Evolutionary conservation across 2,797 vertebrate genomes (phyloP), one percentile per base, ranked within the genome.

Genomic region (Adelosebastes latens): DNA sequence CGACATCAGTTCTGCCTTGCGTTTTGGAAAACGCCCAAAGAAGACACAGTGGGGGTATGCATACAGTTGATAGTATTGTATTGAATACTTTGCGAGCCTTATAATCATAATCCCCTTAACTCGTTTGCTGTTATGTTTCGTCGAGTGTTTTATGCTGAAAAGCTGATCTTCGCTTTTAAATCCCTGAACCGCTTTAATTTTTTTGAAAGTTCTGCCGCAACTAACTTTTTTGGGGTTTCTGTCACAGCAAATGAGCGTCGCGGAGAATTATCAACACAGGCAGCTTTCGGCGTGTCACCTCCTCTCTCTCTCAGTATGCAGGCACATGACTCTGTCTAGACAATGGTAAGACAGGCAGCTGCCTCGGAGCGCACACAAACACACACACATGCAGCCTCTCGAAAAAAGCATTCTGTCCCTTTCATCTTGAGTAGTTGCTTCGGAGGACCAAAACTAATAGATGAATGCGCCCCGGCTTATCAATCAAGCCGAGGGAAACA

Each of bases 281-380:
- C 90, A 87, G 89, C 85, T 88, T 85, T 85, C 73, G 59, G 73
- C 72, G 1, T 85, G 88, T 89, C 91, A 81, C 87, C 89, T 85
- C 82, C 84, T 75, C 80, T 88, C 86, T 49, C 53, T 49, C 53
- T 94, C 86, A 80, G 90, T 92, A 93, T 94, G 94, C 92, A 89
- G 88, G 66, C 84, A 27, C 93, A 92, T 87, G 89, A 87, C 85
- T 91, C 86, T 64, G 91, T 94, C 92, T 92, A 91, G 92, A 94
- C 92, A 89, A 92, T 87, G 78, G 80, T 18, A 53, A 74, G 90
- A 88, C 87, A 89, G 86, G 89, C 92, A 93, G 92, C 92, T 92
- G 90, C 89, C 91, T 92, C 74, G 5, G 25, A 89, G 85, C 83
- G 27, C 62, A 32, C 72, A 67, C 8, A 71, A 68, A 61, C 74